Evolutionary conservation across 53 echinoderm and acorn worm species (phyloP).

Genomic region (Astropecten irregularis): DNA sequence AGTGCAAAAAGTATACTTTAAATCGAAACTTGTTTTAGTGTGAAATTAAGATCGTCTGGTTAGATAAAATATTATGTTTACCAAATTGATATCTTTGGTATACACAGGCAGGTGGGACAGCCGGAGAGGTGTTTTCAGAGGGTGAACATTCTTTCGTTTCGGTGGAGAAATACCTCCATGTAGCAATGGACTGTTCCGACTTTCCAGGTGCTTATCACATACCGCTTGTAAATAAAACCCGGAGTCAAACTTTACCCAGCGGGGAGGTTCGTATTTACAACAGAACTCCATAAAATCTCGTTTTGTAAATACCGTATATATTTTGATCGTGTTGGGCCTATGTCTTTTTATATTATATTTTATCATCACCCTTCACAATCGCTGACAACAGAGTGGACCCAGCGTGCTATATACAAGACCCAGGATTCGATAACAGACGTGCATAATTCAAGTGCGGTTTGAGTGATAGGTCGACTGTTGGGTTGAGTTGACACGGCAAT

Average conservation of each 20-base stretch:
- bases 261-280: neutral
- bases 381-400: neutral
- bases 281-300: neutral
- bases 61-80: too few relatives aligned
- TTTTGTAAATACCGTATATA: neutral
- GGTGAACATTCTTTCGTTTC: too few relatives aligned
- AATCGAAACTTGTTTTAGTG: too few relatives aligned
- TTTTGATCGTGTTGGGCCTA: too few relatives aligned
- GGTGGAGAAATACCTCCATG: too few relatives aligned
- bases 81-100: too few relatives aligned
- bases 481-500: neutral
- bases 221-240: conserved; percentile 28
- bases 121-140: too few relatives aligned
- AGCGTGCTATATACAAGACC: neutral
- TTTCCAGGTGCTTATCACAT: conserved; percentile 4
- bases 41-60: too few relatives aligned
- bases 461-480: neutral
- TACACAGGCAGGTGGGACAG: too few relatives aligned
- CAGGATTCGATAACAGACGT: neutral
- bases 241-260: conserved; percentile 42
- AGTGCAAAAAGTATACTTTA: too few relatives aligned
- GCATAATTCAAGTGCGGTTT: neutral
- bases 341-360: neutral
- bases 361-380: neutral
- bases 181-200: too few relatives aligned